These are phyloP conservation scores for Palythoa heliodiscus DNA, from an alignment of 92 coral and sea anemone species.

Conservation along the genomic window DNA sequence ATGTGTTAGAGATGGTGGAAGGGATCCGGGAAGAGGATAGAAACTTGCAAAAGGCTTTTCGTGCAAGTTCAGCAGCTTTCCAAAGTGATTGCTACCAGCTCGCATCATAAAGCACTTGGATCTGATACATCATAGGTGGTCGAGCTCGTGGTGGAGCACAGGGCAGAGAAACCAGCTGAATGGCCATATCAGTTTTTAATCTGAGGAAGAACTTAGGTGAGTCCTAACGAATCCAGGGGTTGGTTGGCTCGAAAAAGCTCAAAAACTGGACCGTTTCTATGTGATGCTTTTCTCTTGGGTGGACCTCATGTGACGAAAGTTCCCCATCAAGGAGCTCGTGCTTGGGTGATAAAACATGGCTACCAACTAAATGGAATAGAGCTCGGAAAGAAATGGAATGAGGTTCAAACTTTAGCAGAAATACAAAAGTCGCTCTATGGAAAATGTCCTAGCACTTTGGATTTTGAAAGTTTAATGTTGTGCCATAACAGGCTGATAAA, in stretches of 20 bases:
- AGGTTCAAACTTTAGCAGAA: neutral
- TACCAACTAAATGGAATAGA: neutral
- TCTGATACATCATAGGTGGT: neutral
- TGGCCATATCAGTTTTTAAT: constrained; percentile 34
- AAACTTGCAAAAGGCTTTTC: neutral
- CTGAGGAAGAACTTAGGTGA: constrained; percentile 37
- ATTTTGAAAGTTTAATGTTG: constrained; percentile 50
- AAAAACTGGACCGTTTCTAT: neutral
- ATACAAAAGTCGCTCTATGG: constrained; percentile 17
- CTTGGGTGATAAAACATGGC: constrained; percentile 7
- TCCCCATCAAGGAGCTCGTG: neutral
- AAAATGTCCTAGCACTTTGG: constrained; percentile 38
- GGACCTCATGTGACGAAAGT: neutral
- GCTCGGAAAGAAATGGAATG: neutral
- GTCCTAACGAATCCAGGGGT: neutral
- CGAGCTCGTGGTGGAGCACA: neutral
- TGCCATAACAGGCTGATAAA: constrained; percentile 49
- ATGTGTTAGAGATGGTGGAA: too few relatives aligned
- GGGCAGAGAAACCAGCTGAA: neutral
- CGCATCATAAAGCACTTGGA: too few relatives aligned
- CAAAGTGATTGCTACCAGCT: neutral
- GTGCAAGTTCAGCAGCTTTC: neutral
- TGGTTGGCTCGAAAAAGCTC: neutral
- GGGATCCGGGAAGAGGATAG: neutral
- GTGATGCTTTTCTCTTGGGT: neutral